A percentile compares a stretch with the other conserved stretches of the same genome.
These are phyloP conservation scores for Alligator sinensis DNA, from an alignment of 2,113 vertebrate genomes.

Conservation along the genomic window DNA sequence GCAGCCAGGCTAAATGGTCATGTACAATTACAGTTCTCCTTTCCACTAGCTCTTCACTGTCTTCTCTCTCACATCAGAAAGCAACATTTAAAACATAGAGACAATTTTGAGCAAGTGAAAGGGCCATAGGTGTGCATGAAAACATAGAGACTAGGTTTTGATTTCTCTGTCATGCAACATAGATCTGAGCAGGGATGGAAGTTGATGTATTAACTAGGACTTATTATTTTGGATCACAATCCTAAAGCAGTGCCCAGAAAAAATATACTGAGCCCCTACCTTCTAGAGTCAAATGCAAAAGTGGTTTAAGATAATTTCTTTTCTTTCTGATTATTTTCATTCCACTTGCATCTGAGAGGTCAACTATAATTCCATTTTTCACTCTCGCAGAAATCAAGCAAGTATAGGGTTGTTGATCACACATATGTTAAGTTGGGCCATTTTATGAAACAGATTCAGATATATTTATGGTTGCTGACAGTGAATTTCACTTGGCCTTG, in stretches of 20 bases:
- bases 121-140: background rate
- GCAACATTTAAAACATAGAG: background rate
- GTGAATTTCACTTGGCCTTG: conserved; percentile 14
- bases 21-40: background rate
- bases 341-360: background rate
- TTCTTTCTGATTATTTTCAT: background rate
- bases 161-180: background rate
- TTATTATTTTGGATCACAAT: background rate
- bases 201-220: background rate
- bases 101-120: background rate
- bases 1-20: background rate
- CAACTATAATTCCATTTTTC: conserved; percentile 19
- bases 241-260: background rate
- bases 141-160: background rate
- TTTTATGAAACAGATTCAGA: background rate
- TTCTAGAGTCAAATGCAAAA: background rate
- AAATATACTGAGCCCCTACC: background rate
- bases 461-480: background rate
- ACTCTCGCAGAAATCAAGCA: background rate
- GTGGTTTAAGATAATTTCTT: conserved; percentile 19
- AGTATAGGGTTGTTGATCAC: background rate
- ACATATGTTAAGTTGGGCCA: background rate
- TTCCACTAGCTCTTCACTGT: background rate
- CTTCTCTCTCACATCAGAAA: background rate
- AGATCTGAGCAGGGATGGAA: background rate